Conservation (phyloP, 2,888 invertebrate species). For the Phengaris arion region DNA sequence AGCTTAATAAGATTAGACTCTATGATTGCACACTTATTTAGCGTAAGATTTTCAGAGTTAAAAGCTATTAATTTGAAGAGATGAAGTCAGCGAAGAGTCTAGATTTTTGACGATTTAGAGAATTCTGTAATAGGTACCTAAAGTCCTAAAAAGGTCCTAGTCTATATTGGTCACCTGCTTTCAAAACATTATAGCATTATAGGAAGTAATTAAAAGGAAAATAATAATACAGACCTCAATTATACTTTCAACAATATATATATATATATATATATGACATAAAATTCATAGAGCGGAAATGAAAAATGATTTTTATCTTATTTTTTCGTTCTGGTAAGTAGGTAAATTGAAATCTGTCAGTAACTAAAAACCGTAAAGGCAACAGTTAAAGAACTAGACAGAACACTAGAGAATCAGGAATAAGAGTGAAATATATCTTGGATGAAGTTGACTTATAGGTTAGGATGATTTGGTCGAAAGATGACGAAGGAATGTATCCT, state of each 20-base stretch:
- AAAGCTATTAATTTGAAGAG: not conserved
- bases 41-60: not conserved
- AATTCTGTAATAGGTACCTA: no score
- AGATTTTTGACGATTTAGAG: no score
- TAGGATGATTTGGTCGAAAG: conserved; percentile 12
- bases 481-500: conserved; percentile 16
- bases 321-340: not conserved
- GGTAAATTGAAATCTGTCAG: not conserved
- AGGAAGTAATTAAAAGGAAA: not conserved
- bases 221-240: conserved; percentile 1
- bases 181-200: not conserved
- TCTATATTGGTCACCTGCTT: not conserved
- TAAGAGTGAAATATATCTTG: not conserved
- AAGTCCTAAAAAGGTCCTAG: no score
- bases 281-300: conserved; percentile 15
- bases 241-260: conserved; percentile 11
- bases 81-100: not conserved
- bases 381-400: not conserved
- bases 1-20: not conserved
- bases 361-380: not conserved
- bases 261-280: no score
- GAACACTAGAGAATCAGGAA: not conserved
- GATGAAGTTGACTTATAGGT: not conserved
- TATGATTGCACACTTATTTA: not conserved
- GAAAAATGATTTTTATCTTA: conserved; percentile 6